Conservation (phyloP, 2,113 vertebrate species). For the Columba livia region DNA sequence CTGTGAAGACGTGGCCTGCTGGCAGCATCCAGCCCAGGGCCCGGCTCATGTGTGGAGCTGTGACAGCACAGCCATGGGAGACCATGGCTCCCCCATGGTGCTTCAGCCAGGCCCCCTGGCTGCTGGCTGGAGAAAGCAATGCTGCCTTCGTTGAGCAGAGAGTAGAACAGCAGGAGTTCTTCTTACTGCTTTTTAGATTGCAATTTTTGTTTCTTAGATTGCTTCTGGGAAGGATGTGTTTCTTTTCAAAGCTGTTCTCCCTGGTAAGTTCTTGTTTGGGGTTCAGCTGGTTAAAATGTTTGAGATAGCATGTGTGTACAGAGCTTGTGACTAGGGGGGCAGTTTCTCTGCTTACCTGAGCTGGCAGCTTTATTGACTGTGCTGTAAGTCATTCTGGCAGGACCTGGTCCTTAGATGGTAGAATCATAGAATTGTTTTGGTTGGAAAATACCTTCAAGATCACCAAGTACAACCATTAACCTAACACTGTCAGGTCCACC, state of each 20-base stretch:
- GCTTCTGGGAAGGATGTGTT: background rate
- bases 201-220: background rate
- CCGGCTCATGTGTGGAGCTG: background rate
- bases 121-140: background rate
- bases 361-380: background rate
- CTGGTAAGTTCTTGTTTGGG: background rate
- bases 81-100: fast-evolving
- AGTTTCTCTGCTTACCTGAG: background rate
- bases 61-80: background rate
- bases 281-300: background rate
- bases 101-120: background rate
- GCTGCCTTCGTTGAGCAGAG: background rate
- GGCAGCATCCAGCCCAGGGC: background rate
- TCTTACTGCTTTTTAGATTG: background rate
- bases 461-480: no score
- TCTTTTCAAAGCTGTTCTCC: background rate
- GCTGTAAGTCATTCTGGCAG: background rate
- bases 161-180: background rate
- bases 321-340: background rate
- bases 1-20: background rate
- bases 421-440: no score
- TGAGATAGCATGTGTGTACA: background rate
- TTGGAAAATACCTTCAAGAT: no score
- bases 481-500: no score
- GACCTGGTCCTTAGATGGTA: background rate